Evolutionary conservation across 2,113 vertebrate species (phyloP).

Genomic region (Indicator maculatus): DNA sequence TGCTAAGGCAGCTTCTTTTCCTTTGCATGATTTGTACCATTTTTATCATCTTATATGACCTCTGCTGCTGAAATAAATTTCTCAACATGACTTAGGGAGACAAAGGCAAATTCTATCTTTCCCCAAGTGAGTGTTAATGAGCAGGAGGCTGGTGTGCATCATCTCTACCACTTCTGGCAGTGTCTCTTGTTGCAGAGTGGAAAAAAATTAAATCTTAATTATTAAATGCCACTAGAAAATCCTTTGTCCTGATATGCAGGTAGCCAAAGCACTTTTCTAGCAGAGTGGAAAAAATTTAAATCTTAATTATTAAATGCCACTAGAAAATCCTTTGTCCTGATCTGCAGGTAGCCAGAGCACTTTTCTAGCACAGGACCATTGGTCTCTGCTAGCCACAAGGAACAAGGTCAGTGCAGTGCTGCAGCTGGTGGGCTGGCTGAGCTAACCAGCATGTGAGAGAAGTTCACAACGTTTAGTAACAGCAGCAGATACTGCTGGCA

Average conservation of each 20-base stretch:
- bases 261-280: background rate
- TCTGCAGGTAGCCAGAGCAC: background rate
- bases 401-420: background rate
- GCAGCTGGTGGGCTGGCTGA: background rate
- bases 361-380: background rate
- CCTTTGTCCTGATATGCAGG: background rate
- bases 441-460: background rate
- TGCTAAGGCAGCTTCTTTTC: constrained; percentile 29
- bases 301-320: background rate
- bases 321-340: background rate
- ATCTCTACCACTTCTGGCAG: background rate
- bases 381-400: background rate
- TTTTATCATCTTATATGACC: constrained; percentile 47
- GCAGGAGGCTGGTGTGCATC: constrained; percentile 13
- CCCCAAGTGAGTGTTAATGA: constrained; percentile 42
- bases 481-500: background rate
- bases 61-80: constrained; percentile 59
- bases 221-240: background rate
- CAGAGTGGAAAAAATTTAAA: too few relatives aligned
- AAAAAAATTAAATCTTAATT: background rate
- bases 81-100: constrained; percentile 48
- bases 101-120: constrained; percentile 59
- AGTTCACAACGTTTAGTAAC: background rate
- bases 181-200: background rate
- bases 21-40: constrained; percentile 35